Conservation (phyloP, 2,888 invertebrate species). For the Drosophila austrosaltans region DNA sequence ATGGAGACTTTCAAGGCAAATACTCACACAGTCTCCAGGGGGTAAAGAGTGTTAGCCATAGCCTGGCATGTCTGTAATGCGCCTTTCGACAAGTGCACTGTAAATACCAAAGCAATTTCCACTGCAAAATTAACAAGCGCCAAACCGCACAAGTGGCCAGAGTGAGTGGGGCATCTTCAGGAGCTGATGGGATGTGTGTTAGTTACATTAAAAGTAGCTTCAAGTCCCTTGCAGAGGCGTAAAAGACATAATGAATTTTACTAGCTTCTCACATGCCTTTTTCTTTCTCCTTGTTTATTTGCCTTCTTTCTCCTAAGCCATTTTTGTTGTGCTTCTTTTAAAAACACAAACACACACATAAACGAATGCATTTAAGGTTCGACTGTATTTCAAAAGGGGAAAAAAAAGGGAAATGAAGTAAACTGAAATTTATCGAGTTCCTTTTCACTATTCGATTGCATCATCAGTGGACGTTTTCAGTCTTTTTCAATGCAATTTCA, state of each 20-base stretch:
- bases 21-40: constrained; percentile 36
- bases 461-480: not conserved
- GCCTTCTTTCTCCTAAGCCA: constrained; percentile 5
- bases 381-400: constrained; percentile 10
- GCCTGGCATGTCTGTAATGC: constrained; percentile 58
- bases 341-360: not conserved
- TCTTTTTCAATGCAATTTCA: not conserved
- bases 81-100: constrained; percentile 75
- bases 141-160: constrained; percentile 60
- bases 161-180: constrained; percentile 12
- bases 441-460: constrained; percentile 1
- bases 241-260: constrained; percentile 27
- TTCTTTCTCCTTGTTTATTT: constrained; percentile 8
- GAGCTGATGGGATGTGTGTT: constrained; percentile 13
- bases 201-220: constrained; percentile 22
- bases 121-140: constrained; percentile 78
- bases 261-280: not conserved
- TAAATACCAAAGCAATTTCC: constrained; percentile 78
- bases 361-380: constrained; percentile 11
- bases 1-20: constrained; percentile 39
- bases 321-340: constrained; percentile 1
- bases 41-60: constrained; percentile 20
- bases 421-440: constrained; percentile 10
- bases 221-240: constrained; percentile 20
- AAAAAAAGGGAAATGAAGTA: not conserved